phyloP scores from a whole-genome alignment of 2,888 invertebrate genomes.

The Frankliniella fusca region DNA sequence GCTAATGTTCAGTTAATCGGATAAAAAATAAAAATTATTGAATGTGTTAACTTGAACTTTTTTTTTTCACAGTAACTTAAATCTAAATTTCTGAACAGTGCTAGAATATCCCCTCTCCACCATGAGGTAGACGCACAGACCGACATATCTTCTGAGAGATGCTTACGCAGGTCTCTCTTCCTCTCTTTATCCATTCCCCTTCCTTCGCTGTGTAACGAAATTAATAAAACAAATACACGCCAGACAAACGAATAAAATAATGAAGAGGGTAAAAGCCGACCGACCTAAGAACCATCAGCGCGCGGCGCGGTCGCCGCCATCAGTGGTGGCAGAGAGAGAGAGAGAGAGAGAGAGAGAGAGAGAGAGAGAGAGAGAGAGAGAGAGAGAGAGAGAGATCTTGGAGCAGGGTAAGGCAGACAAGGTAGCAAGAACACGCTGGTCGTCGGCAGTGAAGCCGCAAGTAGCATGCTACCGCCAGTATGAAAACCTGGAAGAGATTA shows the following conservation, averaged over 20 bases:
- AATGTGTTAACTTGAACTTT: too few relatives aligned
- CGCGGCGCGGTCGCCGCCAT: background rate
- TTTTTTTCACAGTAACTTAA: too few relatives aligned
- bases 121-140: background rate
- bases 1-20: too few relatives aligned
- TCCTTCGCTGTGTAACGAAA: background rate
- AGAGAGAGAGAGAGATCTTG: slow-evolving; percentile 30
- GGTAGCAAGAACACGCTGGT: background rate
- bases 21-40: too few relatives aligned
- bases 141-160: background rate
- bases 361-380: slow-evolving; percentile 24
- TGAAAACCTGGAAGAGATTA: too few relatives aligned
- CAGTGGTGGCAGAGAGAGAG: slow-evolving; percentile 19
- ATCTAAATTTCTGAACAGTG: too few relatives aligned
- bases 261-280: background rate
- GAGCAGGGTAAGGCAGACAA: background rate
- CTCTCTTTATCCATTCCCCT: slow-evolving; percentile 1
- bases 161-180: background rate
- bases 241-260: slow-evolving; percentile 26
- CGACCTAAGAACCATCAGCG: background rate
- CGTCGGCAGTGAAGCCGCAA: background rate
- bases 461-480: too few relatives aligned
- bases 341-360: background rate
- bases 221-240: slow-evolving; percentile 23
- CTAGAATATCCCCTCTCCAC: too few relatives aligned